Percentiles rank a stretch among this genome's conserved stretches.
These are phyloP conservation scores for Palythoa grandis DNA, from an alignment of 92 coral and sea anemone species.

Conservation along the genomic window DNA sequence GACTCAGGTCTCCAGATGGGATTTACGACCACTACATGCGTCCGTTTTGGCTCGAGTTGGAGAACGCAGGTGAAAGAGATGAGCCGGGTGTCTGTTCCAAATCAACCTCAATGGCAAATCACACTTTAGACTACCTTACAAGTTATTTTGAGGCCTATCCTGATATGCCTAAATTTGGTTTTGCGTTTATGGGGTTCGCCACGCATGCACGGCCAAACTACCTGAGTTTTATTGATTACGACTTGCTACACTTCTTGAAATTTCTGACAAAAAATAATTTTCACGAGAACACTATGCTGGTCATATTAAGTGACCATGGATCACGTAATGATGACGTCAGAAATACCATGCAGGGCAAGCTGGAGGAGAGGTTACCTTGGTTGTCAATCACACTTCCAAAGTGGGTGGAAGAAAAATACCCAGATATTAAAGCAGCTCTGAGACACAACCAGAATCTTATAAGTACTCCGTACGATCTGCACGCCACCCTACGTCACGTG, in stretches of 20 bases:
- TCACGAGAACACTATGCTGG: conserved; percentile 74
- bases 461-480: conserved; percentile 89
- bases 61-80: conserved; percentile 62
- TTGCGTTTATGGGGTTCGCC: conserved; percentile 70
- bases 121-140: conserved; percentile 77
- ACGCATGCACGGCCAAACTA: conserved; percentile 85
- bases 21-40: conserved; percentile 75
- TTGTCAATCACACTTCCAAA: conserved; percentile 86
- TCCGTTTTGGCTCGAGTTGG: conserved; percentile 88
- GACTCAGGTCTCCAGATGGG: conserved; percentile 67
- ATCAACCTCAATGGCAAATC: conserved; percentile 76
- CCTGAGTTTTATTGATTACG: conserved; percentile 79
- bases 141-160: conserved; percentile 81
- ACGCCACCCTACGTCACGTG: conserved; percentile 87
- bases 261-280: conserved; percentile 61
- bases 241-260: conserved; percentile 64
- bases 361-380: conserved; percentile 98
- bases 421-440: conserved; percentile 73
- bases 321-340: conserved; percentile 88
- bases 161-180: conserved; percentile 77
- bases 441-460: conserved; percentile 72
- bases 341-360: conserved; percentile 88
- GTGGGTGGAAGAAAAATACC: conserved; percentile 72
- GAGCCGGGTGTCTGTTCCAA: conserved; percentile 84
- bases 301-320: conserved; percentile 89